phyloP scores from a whole-genome alignment of 2,113 vertebrate species.

The Oceanites oceanicus region DNA sequence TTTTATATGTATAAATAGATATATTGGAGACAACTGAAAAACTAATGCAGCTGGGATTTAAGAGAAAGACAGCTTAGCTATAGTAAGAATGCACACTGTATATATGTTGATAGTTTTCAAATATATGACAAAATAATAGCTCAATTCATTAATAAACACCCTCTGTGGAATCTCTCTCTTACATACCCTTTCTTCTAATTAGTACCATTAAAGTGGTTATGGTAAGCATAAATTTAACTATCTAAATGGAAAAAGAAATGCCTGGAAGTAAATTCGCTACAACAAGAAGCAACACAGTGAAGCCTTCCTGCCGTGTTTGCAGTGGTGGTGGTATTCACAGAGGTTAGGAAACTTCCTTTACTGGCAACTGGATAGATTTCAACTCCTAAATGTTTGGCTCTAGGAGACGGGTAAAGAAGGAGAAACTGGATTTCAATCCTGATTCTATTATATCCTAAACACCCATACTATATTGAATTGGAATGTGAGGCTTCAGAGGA shows the following conservation, averaged over 20 bases:
- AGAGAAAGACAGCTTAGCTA: not conserved
- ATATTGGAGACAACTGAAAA: not conserved
- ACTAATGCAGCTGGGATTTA: not conserved
- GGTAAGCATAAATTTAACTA: not conserved
- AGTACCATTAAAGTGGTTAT: not conserved
- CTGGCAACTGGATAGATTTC: not conserved
- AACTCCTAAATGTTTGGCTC: not conserved
- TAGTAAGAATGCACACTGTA: not conserved
- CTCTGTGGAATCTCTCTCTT: not conserved
- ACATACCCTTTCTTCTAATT: not conserved
- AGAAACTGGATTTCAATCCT: not conserved
- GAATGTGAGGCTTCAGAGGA: not conserved
- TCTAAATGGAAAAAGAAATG: not conserved
- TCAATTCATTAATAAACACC: not conserved
- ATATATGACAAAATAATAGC: not conserved
- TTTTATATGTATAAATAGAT: not conserved
- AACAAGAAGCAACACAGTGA: not conserved
- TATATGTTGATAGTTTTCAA: not conserved
- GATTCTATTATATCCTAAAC: not conserved
- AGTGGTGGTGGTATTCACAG: not conserved
- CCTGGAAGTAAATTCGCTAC: not conserved
- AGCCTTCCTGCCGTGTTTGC: accelerated
- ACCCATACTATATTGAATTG: not conserved
- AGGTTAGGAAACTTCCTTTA: not conserved
- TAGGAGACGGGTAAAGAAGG: not conserved